phyloP scores from a whole-genome alignment of 2,888 invertebrate species.

The Tetragonula carbonaria region DNA sequence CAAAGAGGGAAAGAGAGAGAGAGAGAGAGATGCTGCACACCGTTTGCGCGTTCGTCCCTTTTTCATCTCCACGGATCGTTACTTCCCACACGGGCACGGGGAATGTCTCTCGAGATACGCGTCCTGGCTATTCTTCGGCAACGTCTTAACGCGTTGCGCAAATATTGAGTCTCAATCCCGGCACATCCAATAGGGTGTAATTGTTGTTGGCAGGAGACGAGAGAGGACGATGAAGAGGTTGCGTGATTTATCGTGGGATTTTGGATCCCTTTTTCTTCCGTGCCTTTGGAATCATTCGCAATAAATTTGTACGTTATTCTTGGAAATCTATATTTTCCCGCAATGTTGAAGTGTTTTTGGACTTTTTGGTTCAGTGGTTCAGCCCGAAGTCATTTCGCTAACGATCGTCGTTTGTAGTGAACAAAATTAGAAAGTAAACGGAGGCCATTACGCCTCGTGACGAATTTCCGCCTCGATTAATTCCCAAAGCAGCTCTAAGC shows the following conservation, averaged over 20 bases:
- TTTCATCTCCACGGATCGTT: constrained; percentile 59
- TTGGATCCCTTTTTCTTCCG: too few relatives aligned
- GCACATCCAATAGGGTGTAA: neutral
- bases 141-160: constrained; percentile 51
- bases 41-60: constrained; percentile 32
- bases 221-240: neutral
- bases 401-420: too few relatives aligned
- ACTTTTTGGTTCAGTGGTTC: too few relatives aligned
- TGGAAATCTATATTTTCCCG: too few relatives aligned
- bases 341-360: too few relatives aligned
- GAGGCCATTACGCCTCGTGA: neutral
- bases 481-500: neutral
- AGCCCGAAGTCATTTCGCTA: too few relatives aligned
- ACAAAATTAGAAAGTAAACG: neutral
- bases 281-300: too few relatives aligned
- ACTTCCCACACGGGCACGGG: constrained; percentile 54
- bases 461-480: constrained; percentile 16
- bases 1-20: neutral
- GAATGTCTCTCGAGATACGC: constrained; percentile 45
- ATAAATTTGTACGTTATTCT: too few relatives aligned
- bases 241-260: neutral
- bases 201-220: neutral
- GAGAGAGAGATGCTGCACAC: neutral
- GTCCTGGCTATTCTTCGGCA: constrained; percentile 46
- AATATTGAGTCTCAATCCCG: constrained; percentile 22